phyloP scores from a whole-genome alignment of 2,797 vertebrate species.

The Benthosema pterotum region DNA sequence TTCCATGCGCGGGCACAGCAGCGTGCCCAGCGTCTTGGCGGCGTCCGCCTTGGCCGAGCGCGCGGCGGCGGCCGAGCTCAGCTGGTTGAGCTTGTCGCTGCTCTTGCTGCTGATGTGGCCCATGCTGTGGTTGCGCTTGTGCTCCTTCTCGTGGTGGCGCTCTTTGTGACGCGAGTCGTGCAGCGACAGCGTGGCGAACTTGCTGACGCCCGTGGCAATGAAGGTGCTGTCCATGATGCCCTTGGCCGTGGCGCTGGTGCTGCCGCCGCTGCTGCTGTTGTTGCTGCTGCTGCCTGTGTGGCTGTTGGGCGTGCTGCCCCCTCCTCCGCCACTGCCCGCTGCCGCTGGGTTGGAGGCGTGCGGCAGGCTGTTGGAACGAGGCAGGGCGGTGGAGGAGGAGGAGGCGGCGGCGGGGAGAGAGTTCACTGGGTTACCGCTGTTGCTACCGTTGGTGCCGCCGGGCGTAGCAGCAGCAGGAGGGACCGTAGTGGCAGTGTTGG shows the following conservation, averaged over 20 bases:
- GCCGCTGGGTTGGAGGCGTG: conserved; percentile 89
- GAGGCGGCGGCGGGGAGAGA: conserved; percentile 72
- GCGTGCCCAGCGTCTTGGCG: conserved; percentile 94
- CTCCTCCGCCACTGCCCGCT: conserved; percentile 69
- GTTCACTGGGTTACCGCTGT: conserved; percentile 84
- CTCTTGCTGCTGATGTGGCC: conserved; percentile 99
- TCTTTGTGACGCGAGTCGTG: conserved; percentile 95
- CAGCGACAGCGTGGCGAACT: conserved; percentile 94
- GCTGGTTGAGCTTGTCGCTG: conserved; percentile 97
- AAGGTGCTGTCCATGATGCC: conserved; percentile 86
- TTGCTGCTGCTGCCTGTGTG: too few relatives aligned
- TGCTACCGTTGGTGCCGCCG: conserved; percentile 79
- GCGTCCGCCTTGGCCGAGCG: conserved; percentile 88
- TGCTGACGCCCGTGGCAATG: conserved; percentile 92
- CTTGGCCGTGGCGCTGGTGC: conserved; percentile 69
- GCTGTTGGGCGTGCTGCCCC: too few relatives aligned
- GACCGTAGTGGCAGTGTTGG: conserved; percentile 18
- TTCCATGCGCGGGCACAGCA: conserved; percentile 95
- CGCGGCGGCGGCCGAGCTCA: conserved; percentile 68
- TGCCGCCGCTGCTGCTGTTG: too few relatives aligned
- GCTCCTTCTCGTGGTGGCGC: conserved; percentile 95
- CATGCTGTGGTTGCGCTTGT: conserved; percentile 98
- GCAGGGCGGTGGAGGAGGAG: conserved; percentile 87
- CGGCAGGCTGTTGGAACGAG: conserved; percentile 96
- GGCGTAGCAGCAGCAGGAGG: conserved; percentile 18